Conservation (phyloP, 1,140 invertebrate species). For the Bombus consobrinus region DNA sequence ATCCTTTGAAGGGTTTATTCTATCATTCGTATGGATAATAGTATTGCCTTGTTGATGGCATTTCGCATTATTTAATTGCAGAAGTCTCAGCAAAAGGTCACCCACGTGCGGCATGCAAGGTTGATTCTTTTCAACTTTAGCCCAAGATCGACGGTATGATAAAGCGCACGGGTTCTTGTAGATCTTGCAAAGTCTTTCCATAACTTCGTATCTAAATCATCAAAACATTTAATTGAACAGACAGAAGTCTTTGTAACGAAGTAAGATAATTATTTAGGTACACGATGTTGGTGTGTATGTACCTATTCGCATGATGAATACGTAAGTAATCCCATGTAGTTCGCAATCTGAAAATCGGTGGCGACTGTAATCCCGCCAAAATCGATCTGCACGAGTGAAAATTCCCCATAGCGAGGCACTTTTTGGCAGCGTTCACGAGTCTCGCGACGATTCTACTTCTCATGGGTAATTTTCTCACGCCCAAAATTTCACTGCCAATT, state of each 20-base stretch:
- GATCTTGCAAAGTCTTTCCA: constrained; percentile 80
- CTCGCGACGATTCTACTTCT: constrained; percentile 82
- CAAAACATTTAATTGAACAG: neutral
- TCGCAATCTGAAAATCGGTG: constrained; percentile 82
- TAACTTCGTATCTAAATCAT: constrained; percentile 78
- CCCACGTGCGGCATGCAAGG: constrained; percentile 82
- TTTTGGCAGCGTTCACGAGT: constrained; percentile 83
- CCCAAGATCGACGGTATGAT: constrained; percentile 78
- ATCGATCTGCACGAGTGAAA: constrained; percentile 84
- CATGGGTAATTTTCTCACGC: constrained; percentile 74
- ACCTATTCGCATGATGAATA: constrained; percentile 81
- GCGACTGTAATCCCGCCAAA: constrained; percentile 83
- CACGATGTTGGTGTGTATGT: neutral
- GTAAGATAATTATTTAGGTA: neutral
- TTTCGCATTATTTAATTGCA: constrained; percentile 63
- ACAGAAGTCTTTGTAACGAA: neutral
- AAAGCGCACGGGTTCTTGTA: constrained; percentile 76
- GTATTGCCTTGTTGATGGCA: neutral
- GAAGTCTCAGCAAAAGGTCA: constrained; percentile 78
- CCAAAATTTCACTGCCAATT: constrained; percentile 81
- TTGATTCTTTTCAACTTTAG: constrained; percentile 67
- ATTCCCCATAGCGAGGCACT: constrained; percentile 82
- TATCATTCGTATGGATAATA: neutral
- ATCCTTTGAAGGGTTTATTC: neutral
- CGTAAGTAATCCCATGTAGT: constrained; percentile 83